A percentile compares a stretch with the other conserved stretches of the same genome.
phyloP scores from a whole-genome alignment of 1,140 invertebrate genomes.

The Plutomurus gul region DNA sequence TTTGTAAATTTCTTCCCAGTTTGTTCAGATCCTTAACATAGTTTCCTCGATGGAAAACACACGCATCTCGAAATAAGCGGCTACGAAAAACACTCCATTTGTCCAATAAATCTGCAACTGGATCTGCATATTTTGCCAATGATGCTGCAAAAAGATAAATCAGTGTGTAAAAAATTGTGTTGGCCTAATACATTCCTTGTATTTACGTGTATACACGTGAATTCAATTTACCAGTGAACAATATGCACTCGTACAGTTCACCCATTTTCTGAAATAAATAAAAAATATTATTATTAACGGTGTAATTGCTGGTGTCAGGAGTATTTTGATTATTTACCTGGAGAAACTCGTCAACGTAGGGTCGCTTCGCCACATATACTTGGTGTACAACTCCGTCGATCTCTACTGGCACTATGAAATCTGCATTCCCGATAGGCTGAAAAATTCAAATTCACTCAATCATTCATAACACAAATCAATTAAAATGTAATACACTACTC shows the following conservation, averaged over 20 bases:
- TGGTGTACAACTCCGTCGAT: constrained; percentile 99
- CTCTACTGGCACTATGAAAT: constrained; percentile 99
- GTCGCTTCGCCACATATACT: constrained; percentile 98
- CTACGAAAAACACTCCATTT: constrained; percentile 96
- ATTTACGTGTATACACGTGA: not conserved
- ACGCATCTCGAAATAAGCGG: constrained; percentile 97
- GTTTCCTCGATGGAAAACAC: constrained; percentile 99
- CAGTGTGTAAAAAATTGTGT: constrained; percentile 11
- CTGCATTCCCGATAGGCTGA: constrained; percentile 98
- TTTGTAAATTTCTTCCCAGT: constrained; percentile 91
- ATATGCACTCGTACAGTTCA: constrained; percentile 97
- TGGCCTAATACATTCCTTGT: not conserved
- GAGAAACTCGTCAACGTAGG: constrained; percentile 98
- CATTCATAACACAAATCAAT: constrained; percentile 30
- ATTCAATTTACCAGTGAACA: constrained; percentile 78
- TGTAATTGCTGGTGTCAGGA: too few relatives aligned
- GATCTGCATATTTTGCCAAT: constrained; percentile 89
- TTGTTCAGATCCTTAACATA: constrained; percentile 99
- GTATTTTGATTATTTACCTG: too few relatives aligned
- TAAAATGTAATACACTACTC: not conserved
- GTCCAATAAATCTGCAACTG: constrained; percentile 96
- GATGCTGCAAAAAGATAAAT: constrained; percentile 47
- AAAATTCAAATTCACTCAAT: constrained; percentile 57
- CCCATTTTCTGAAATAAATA: constrained; percentile 88
- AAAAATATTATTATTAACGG: too few relatives aligned